Base-by-base conservation (phyloP, 1,140 invertebrate species). In the Wasmannia auropunctata region DNA sequence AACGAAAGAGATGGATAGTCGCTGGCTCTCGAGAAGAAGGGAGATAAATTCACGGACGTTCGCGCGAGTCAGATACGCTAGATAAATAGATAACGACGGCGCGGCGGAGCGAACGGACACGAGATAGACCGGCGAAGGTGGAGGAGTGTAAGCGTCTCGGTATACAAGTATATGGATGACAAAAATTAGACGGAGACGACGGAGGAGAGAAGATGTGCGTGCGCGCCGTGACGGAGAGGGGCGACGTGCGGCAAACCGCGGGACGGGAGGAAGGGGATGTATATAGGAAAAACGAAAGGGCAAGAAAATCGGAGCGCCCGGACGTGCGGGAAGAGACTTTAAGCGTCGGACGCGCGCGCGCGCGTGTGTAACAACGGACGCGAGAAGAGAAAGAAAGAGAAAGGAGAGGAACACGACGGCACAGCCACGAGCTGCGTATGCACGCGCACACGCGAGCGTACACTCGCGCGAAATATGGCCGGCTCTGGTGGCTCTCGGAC, bases 401-500 rank as follows among this genome's bases (percentile, higher is more conserved):
- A 51, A 43, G 63, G 25, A 62, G 14, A 49, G n/a, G 43, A 46
- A 77, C 31, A 43, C n/a, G 37, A 46, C 69, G n/a, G 7, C 40
- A 25, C 40, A 28, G 16, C 3, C n/a, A n/a, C 16, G 34, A 58
- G 7, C 51, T n/a, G 75, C 69, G 75, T 43, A 86, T 46, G 51
- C 60, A 54, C 25, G 28, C 56, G 25, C 56, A 19, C 49, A 49
- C 74, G 37, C 58, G 46, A 51, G 67, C 10, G 34, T 75, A 25
- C 60, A 90, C 77, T 86, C 75, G 86, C 77, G 74, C 67, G 88
- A 88, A 92, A 91, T 92, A 92, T 92, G 91, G 91, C 91, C 91
- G 91, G 84, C 74, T 74, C 74, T 74, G n/a, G n/a, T n/a, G n/a
- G n/a, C n/a, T 49, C 70, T 60, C 75, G 56, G 80, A 28, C 85